Evolutionary conservation across 2,113 vertebrate genomes (phyloP).

Genomic region (Coturnix japonica): DNA sequence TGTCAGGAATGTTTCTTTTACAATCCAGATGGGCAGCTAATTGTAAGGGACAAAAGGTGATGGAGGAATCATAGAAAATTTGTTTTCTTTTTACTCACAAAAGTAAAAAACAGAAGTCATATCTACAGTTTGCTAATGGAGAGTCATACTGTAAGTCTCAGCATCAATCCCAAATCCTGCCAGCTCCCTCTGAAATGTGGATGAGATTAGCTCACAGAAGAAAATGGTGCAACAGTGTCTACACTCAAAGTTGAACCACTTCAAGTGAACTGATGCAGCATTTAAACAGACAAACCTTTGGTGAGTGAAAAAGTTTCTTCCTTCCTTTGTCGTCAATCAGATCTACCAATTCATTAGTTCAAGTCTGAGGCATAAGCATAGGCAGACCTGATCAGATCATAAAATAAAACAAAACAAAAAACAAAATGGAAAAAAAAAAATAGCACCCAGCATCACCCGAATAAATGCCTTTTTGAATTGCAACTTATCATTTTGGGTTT

Average conservation of each 20-base stretch:
- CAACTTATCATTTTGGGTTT: constrained; percentile 29
- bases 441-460: constrained; percentile 54
- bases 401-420: not conserved
- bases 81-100: not conserved
- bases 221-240: constrained; percentile 52
- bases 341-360: constrained; percentile 28
- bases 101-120: constrained; percentile 3
- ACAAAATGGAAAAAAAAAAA: not conserved
- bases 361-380: constrained; percentile 32
- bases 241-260: constrained; percentile 52
- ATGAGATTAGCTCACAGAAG: constrained; percentile 26
- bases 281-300: constrained; percentile 69
- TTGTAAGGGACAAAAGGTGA: not conserved
- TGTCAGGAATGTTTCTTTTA: constrained; percentile 9
- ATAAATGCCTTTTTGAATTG: constrained; percentile 19
- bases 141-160: constrained; percentile 1
- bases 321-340: constrained; percentile 37
- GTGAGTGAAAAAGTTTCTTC: constrained; percentile 60
- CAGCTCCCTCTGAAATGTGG: constrained; percentile 8
- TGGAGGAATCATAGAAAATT: not conserved
- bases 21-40: not conserved
- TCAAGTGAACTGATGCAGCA: constrained; percentile 64
- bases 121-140: not conserved
- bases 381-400: constrained; percentile 29
- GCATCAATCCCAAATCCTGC: not conserved